Base-by-base conservation (phyloP, 2,113 vertebrate genomes). In the Ciconia maguari region DNA sequence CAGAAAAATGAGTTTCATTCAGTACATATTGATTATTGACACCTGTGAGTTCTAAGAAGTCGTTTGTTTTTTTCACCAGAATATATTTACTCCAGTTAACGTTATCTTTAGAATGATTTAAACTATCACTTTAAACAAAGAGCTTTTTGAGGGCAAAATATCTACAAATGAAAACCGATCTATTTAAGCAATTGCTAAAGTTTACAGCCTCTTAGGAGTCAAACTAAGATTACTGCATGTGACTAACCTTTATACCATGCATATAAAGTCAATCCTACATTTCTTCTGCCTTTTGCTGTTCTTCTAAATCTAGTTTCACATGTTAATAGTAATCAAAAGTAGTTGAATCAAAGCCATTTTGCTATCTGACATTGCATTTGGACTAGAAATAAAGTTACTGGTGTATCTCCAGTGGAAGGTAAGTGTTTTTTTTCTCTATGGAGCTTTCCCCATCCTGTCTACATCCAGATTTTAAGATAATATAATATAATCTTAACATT, bases 291-390 rank as follows among this genome's bases (percentile, higher is more conserved):
- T 70, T 91, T 85, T 62, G 10, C 32, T 87, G 38, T 74, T 61
- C 20, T 61, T 82, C 30, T 54, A 54, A 82, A 57, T 42, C n/a
- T 42, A 78, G 22, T 83, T 92, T 54, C 44, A 72, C 10, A 10
- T 29, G 21, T 34, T 49, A 61, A 79, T 11, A 64, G 27, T 32
- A 82, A 78, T 13, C 27, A 95, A 95, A 76, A 95, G 92, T 51
- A 90, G 24, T 24, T 69, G 49, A 91, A 92, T 72, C 3, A 48
- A 90, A 94, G 30, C 32, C 5, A 81, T 83, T 95, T 82, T 90
- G n/a, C 27, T 93, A 80, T 94, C 90, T 88, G 84, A 62, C 54
- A 74, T 86, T 94, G 94, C 76, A 44, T 93, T 95, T 85, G 84
- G 26, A 92, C 51, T 79, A 88, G 51, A 93, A 97, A 96, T 81